phyloP scores from a whole-genome alignment of 2,888 invertebrate genomes.

The Callyntrura sp. region DNA sequence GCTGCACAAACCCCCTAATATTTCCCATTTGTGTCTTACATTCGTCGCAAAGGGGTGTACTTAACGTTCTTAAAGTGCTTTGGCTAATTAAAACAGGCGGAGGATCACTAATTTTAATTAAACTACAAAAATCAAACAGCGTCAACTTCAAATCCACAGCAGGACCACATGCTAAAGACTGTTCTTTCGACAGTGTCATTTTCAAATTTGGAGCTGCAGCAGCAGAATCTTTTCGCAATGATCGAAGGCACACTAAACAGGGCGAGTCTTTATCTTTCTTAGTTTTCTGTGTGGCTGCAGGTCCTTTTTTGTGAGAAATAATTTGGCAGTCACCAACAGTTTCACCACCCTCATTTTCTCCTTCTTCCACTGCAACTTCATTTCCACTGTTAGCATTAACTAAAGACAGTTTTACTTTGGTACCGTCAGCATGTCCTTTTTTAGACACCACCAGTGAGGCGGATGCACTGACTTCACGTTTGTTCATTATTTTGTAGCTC shows the following conservation, averaged over 20 bases:
- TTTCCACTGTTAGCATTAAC: no score
- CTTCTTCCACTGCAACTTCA: no score
- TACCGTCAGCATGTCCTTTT: no score
- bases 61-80: background rate
- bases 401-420: no score
- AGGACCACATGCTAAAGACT: background rate
- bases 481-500: no score
- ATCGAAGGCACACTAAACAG: background rate
- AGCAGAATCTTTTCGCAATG: background rate
- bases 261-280: no score
- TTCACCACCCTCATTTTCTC: no score
- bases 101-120: conserved; percentile 22
- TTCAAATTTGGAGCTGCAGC: background rate
- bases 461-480: no score
- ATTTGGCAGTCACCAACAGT: no score
- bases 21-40: background rate
- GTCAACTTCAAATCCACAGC: background rate
- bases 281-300: no score
- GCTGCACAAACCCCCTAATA: background rate
- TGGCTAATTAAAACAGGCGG: background rate
- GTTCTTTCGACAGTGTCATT: background rate
- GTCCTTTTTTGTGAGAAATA: no score
- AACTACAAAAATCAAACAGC: conserved; percentile 43
- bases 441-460: no score
- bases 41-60: conserved; percentile 34